Evolutionary conservation across 1,140 invertebrate species (phyloP).

Genomic region (Luehdorfia chinensis): DNA sequence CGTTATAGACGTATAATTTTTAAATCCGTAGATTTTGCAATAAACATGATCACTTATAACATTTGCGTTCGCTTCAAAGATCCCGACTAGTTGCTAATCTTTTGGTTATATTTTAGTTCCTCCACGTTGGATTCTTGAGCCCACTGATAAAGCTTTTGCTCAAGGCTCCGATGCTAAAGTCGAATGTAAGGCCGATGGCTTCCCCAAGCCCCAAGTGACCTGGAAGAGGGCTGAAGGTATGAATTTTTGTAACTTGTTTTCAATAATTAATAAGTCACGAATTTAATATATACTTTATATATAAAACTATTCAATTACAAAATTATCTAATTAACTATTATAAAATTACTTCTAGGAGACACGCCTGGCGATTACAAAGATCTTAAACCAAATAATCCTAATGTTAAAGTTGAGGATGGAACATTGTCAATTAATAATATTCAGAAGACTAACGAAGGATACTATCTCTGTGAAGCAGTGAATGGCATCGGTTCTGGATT

Average conservation of each 20-base stretch:
- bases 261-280: not conserved
- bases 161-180: constrained; percentile 94
- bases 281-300: too few relatives aligned
- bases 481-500: constrained; percentile 97
- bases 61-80: too few relatives aligned
- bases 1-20: too few relatives aligned
- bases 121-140: constrained; percentile 97
- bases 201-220: constrained; percentile 93
- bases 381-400: constrained; percentile 91
- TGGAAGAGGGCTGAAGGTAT: constrained; percentile 97
- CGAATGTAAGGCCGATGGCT: constrained; percentile 97
- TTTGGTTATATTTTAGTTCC: constrained; percentile 84
- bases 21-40: too few relatives aligned
- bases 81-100: constrained; percentile 24
- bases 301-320: too few relatives aligned
- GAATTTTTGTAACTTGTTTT: too few relatives aligned
- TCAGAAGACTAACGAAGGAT: constrained; percentile 94
- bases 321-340: too few relatives aligned
- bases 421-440: constrained; percentile 88
- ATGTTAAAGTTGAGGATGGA: constrained; percentile 94
- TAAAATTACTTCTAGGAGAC: constrained; percentile 87
- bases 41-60: too few relatives aligned
- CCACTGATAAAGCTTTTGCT: constrained; percentile 96
- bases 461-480: constrained; percentile 96
- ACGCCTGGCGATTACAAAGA: constrained; percentile 95